Conservation (phyloP, 2,888 invertebrate genomes). For the Lycaena phlaeas region DNA sequence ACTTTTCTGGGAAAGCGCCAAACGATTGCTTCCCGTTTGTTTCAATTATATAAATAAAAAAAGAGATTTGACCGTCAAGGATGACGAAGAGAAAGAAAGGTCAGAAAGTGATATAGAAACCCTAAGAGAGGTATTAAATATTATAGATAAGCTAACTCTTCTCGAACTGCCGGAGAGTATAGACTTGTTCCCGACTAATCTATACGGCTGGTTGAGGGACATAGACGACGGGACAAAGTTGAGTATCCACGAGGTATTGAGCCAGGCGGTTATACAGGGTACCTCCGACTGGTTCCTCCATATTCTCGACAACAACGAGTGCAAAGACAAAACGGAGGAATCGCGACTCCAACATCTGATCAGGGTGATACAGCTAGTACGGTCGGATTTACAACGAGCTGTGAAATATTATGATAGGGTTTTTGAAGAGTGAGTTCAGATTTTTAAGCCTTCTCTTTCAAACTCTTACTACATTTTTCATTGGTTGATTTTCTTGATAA, state of each 20-base stretch:
- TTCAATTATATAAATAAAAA: conserved; percentile 82
- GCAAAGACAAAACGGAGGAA: conserved; percentile 76
- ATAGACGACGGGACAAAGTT: conserved; percentile 60
- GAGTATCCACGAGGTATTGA: conserved; percentile 75
- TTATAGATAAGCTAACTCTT: conserved; percentile 75
- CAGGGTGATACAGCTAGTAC: conserved; percentile 85
- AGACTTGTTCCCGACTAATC: conserved; percentile 78
- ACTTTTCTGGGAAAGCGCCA: conserved; percentile 86
- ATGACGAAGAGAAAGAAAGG: too few relatives aligned
- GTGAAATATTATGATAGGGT: conserved; percentile 86
- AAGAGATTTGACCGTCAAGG: conserved; percentile 78
- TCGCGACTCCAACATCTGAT: conserved; percentile 83
- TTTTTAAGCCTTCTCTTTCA: too few relatives aligned
- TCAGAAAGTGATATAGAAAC: conserved; percentile 79
- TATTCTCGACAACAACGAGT: conserved; percentile 78
- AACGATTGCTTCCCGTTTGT: conserved; percentile 83
- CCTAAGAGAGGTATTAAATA: conserved; percentile 80
- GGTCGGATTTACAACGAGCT: conserved; percentile 85
- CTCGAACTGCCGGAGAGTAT: conserved; percentile 75
- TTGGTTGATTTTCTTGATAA: too few relatives aligned
- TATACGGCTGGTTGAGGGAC: conserved; percentile 78
- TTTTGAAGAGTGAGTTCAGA: conserved; percentile 88
- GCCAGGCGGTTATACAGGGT: conserved; percentile 81
- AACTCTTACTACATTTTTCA: too few relatives aligned
- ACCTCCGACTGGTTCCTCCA: conserved; percentile 86